phyloP scores from a whole-genome alignment of 2,888 invertebrate species.

The Mechanitis mazaeus region DNA sequence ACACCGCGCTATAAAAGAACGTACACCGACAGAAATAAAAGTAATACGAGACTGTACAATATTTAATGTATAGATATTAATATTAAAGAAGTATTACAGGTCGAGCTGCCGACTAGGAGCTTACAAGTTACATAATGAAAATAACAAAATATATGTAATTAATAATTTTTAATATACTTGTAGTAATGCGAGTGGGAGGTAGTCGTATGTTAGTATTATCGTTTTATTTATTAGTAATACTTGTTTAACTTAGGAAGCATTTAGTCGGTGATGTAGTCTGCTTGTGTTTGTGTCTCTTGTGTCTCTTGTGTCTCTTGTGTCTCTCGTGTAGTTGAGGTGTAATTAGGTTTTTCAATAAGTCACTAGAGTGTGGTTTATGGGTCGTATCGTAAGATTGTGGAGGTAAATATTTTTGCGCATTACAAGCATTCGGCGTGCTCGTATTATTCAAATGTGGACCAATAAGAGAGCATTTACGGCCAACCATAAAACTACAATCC shows the following conservation, averaged over 20 bases:
- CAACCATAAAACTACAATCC: slow-evolving; percentile 73
- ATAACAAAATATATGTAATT: no score
- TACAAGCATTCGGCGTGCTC: slow-evolving; percentile 56
- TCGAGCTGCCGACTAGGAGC: no score
- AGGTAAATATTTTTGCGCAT: slow-evolving; percentile 67
- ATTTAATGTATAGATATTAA: no score
- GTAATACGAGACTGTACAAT: slow-evolving; percentile 12
- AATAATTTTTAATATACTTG: no score
- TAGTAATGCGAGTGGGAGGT: no score
- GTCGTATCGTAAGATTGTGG: slow-evolving; percentile 14
- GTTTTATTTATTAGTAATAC: no score
- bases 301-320: background rate
- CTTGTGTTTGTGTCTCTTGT: background rate
- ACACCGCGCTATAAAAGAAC: slow-evolving; percentile 66
- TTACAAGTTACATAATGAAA: no score
- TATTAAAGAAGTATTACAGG: no score
- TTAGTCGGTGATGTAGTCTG: no score
- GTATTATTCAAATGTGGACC: slow-evolving; percentile 73
- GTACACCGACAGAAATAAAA: slow-evolving; percentile 58
- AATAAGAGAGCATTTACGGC: slow-evolving; percentile 72
- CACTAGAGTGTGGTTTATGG: slow-evolving; percentile 15
- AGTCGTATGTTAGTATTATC: no score
- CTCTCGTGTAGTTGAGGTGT: background rate
- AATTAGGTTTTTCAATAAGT: slow-evolving; percentile 18
- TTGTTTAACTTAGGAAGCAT: no score